Base-by-base conservation (phyloP, 2,888 invertebrate species). In the Agrilus biguttatus region DNA sequence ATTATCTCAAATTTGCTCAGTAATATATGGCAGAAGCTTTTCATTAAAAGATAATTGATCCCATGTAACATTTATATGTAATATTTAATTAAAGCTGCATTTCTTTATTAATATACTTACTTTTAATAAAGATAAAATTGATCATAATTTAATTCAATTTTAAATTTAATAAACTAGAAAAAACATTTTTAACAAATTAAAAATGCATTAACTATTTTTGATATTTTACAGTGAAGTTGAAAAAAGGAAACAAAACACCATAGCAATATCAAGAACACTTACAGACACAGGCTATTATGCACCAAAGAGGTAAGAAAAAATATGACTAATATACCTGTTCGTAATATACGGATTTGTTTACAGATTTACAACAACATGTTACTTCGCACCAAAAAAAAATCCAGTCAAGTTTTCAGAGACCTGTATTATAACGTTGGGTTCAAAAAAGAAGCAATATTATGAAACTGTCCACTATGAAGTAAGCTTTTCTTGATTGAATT, bases 321-420 rank as follows among this genome's bases (percentile, higher is more conserved):
- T 17, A 23, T 23, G 5, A 23, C 23, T 5, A 3, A 37, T 17
- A 17, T 17, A 17, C 17, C 17, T n/a, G n/a, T 17, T 17, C 2
- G 17, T 17, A 17, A 3, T 3, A 17, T 17, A 17, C 4, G 4
- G 8, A 6, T n/a, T 17, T 39, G 42, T 49, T 54, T 57, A 21
- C 42, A 63, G 63, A 47, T 62, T 58, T 44, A 54, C 53, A 14
- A 57, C 59, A 32, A 60, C 49, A n/a, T 64, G 64, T 48, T 60
- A 57, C 43, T 55, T 64, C 35, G 53, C 60, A 51, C 58, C 56
- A 40, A 56, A 53, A 41, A 52, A 54, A 23, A 45, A 57, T 33
- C 63, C 64, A n/a, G 56, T 57, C 23, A 61, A 59, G 56, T 63
- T 61, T 46, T 56, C 60, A n/a, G 62, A 63, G 49, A 61, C 60